Percentiles rank a stretch among this genome's conserved stretches.
phyloP scores from a whole-genome alignment of 1,140 invertebrate genomes.

The Neotoxoptera formosana region DNA sequence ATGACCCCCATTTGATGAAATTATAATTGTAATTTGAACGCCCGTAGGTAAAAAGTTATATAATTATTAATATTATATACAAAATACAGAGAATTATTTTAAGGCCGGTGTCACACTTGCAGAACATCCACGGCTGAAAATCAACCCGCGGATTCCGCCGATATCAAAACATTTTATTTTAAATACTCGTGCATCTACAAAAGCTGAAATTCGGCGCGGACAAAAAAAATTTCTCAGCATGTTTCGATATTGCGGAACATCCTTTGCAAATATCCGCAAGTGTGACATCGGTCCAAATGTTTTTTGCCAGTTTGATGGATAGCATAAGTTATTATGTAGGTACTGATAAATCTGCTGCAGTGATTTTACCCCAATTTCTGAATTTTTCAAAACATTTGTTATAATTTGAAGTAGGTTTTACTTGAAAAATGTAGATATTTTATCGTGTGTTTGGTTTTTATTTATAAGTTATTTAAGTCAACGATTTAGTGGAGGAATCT shows the following conservation, averaged over 20 bases:
- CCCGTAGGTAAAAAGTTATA: background rate
- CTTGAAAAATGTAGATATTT: background rate
- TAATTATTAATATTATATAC: background rate
- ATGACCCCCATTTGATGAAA: background rate
- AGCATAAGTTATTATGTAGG: background rate
- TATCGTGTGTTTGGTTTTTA: too few relatives aligned
- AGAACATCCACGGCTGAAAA: too few relatives aligned
- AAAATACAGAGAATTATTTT: background rate
- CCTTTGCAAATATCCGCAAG: too few relatives aligned
- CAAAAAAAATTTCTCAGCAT: too few relatives aligned
- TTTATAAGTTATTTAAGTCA: too few relatives aligned
- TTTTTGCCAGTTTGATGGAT: background rate
- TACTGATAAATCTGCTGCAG: background rate
- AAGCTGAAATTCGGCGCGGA: too few relatives aligned
- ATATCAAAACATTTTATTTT: too few relatives aligned
- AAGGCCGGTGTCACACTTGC: too few relatives aligned
- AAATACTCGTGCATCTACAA: too few relatives aligned
- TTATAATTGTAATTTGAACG: background rate
- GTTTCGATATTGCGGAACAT: too few relatives aligned
- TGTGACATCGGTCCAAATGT: background rate
- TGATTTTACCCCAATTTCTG: background rate
- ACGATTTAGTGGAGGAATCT: background rate
- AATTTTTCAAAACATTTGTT: background rate
- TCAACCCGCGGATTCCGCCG: too few relatives aligned
- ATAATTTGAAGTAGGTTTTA: background rate